Base-by-base conservation (phyloP, 2,888 invertebrate genomes). In the Drosophila macrospina region DNA sequence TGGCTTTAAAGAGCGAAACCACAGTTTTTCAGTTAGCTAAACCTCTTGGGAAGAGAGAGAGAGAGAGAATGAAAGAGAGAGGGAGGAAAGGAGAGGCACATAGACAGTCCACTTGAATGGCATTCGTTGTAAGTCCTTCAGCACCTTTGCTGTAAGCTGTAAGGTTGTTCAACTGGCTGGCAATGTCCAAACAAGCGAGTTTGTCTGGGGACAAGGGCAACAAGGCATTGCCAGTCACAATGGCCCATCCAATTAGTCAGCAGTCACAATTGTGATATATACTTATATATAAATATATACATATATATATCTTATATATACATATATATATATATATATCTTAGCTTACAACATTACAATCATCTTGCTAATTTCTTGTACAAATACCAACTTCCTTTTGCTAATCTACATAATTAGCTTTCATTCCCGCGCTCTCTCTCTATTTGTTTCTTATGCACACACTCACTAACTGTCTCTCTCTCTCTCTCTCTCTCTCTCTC, bases 311-410 rank as follows among this genome's bases (percentile, higher is more conserved):
- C 8, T 36, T 15, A 11, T n/a, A 54, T 41, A 7, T 5, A 37
- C 5, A 39, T 16, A 32, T n/a, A 54, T 20, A 16, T 20, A 54
- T 10, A 42, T 20, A 20, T 20, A 20, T 20, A 20, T 24, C 20
- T 30, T 26, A 28, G 16, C 37, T 50, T 73, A 70, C 76, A 76
- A 70, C 51, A 39, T 54, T 73, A 74, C 77, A 78, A 74, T 69
- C 47, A 62, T 28, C 80, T 61, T 66, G 76, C 81, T 71, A 85
- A 84, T 76, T 80, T 78, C 84, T 80, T 80, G 57, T 42, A 56
- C 76, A 86, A 85, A 86, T 60, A 80, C 66, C 56, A 69, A 78
- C 78, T 80, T 85, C 82, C 80, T 82, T 82, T 72, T 48, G 67
- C 78, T 82, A 75, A 85, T 83, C 74, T 80, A 68, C 79, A 85